phyloP scores from a whole-genome alignment of 2,888 invertebrate genomes.

The Drosophila greeni region DNA sequence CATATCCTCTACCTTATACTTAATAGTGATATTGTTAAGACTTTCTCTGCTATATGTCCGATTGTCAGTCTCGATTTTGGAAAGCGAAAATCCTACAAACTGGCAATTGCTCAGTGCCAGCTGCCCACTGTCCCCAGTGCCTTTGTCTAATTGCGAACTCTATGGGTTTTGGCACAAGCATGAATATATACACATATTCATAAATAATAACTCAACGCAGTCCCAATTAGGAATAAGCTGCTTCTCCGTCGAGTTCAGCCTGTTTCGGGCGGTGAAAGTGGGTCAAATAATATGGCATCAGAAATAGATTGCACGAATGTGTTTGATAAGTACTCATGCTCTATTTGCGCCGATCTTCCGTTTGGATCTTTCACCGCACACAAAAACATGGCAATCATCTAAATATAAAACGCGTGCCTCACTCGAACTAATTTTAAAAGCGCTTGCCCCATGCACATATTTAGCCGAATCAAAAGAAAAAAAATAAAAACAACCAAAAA shows the following conservation, averaged over 20 bases:
- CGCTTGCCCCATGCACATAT: slow-evolving; percentile 54
- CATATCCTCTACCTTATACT: not conserved
- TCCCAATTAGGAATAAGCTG: slow-evolving; percentile 69
- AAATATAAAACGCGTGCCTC: slow-evolving; percentile 73
- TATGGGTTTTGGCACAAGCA: slow-evolving; percentile 51
- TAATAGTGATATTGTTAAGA: not conserved
- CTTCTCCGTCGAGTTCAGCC: slow-evolving; percentile 13
- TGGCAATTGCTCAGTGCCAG: slow-evolving; percentile 26
- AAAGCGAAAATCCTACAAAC: slow-evolving; percentile 28
- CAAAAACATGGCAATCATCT: slow-evolving; percentile 57
- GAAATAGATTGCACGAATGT: slow-evolving; percentile 47
- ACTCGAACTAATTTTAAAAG: slow-evolving; percentile 59
- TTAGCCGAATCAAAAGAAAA: slow-evolving; percentile 42
- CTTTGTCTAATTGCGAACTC: slow-evolving; percentile 59
- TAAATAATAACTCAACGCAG: slow-evolving; percentile 34
- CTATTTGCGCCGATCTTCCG: slow-evolving; percentile 37
- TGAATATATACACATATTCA: slow-evolving; percentile 53
- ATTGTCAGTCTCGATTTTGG: slow-evolving; percentile 26
- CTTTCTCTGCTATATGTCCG: slow-evolving; percentile 15
- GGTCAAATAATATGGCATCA: slow-evolving; percentile 59
- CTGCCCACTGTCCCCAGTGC: slow-evolving; percentile 32
- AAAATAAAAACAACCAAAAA: slow-evolving; percentile 2
- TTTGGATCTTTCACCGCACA: slow-evolving; percentile 15
- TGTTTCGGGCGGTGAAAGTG: slow-evolving; percentile 56
- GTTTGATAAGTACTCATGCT: slow-evolving; percentile 39